A percentile compares a stretch with the other conserved stretches of the same genome.
Conservation (phyloP, 2,113 vertebrate species). For the Macquaria australasica region DNA sequence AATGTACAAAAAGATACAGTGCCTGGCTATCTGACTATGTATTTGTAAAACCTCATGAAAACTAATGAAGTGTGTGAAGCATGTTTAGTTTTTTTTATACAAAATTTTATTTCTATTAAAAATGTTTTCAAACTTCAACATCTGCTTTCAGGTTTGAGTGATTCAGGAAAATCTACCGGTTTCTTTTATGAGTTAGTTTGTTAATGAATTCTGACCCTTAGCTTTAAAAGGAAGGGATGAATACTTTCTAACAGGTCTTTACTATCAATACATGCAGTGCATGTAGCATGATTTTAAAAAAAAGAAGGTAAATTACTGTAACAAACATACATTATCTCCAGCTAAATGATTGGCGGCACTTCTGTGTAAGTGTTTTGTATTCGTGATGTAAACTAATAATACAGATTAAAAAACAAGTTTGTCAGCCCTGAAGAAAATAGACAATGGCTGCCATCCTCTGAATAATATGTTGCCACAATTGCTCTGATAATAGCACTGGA, state of each 20-base stretch:
- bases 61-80: slow-evolving; percentile 92
- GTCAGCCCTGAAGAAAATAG: slow-evolving; percentile 42
- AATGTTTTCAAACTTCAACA: slow-evolving; percentile 90
- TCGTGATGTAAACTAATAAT: slow-evolving; percentile 43
- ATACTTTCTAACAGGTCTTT: neutral
- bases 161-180: neutral
- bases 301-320: neutral
- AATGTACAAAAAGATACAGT: slow-evolving; percentile 88
- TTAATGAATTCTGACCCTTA: neutral
- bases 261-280: neutral
- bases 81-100: slow-evolving; percentile 92
- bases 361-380: slow-evolving; percentile 20
- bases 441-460: slow-evolving; percentile 57
- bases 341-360: slow-evolving; percentile 28
- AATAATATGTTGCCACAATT: slow-evolving; percentile 61
- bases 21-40: slow-evolving; percentile 95
- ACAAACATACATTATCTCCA: slow-evolving; percentile 10
- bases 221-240: neutral
- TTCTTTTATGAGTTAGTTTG: neutral
- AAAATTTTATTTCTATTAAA: slow-evolving; percentile 98
- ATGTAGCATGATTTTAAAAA: neutral
- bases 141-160: slow-evolving; percentile 28
- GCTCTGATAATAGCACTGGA: slow-evolving; percentile 65
- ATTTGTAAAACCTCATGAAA: slow-evolving; percentile 87
- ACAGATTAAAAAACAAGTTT: slow-evolving; percentile 40